Base-by-base conservation (phyloP, 2,888 invertebrate species). In the Cabera pusaria region DNA sequence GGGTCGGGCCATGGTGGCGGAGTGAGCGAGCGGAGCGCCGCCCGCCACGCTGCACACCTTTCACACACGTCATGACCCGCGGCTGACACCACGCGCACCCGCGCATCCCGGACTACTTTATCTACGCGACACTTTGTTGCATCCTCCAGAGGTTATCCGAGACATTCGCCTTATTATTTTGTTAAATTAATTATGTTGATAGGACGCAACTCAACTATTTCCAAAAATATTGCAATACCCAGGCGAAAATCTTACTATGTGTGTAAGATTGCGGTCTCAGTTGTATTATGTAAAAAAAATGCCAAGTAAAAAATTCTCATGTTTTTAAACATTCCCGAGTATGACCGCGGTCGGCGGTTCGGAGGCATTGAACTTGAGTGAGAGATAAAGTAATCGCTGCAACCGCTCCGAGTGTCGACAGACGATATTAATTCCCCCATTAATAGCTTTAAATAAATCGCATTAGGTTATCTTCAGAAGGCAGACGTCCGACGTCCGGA, bases 1-100 rank as follows among this genome's bases (percentile, higher is more conserved):
- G 59, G 87, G 81, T 52, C 87, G 87, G 71, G 83, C 85, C 88
- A 88, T 88, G 72, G 66, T 71, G 69, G 64, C 74, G 70, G 80
- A 86, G 84, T 88, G 88, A 73, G 66, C 63, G 78, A 64, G 69
- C 52, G 47, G 46, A 38, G 47, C 54, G 56, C 45, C 33, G 50
- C 55, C 46, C 57, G 49, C 56, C 19, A 23, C 51, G 59, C 73
- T 71, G 64, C 71, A 67, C 71, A 65, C 62, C 47, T 52, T 43
- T 64, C 72, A 57, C 68, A 72, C 72, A 72, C 74, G 70, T 67
- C 71, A 70, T 41, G 59, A 53, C 53, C 61, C 59, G 49, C 50
- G 56, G 56, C 57, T 48, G 58, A 54, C 55, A 45, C 52, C 58
- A 48, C 52, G 40, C 56, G 40, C 38, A 49, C 31, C 51, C 36